phyloP scores from a whole-genome alignment of 2,113 vertebrate genomes.

The Suncus etruscus region DNA sequence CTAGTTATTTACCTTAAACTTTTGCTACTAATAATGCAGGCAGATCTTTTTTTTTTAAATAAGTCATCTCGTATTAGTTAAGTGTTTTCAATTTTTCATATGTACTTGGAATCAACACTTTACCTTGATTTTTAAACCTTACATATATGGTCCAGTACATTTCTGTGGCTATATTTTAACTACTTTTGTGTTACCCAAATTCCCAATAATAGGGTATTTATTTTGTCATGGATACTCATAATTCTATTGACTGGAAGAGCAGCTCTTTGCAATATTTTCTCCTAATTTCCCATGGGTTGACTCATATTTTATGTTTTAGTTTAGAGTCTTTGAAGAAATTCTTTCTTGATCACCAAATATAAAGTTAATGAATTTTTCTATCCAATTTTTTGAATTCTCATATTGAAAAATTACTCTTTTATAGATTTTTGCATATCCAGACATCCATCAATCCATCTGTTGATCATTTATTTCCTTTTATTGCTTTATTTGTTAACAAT shows the following conservation, averaged over 20 bases:
- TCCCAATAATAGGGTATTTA: not conserved
- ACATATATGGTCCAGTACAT: accelerated
- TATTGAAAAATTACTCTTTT: not conserved
- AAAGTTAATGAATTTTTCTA: not conserved
- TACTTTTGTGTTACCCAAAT: too few species aligned
- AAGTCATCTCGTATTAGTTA: not conserved
- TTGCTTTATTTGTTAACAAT: not conserved
- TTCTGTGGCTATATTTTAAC: not conserved
- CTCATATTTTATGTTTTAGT: not conserved
- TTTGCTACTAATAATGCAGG: not conserved
- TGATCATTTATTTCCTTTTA: too few species aligned
- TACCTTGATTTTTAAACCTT: not conserved
- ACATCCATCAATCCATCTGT: not conserved
- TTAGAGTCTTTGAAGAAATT: not conserved
- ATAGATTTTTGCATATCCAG: too few species aligned
- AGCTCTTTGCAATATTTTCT: not conserved
- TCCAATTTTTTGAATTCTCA: not conserved
- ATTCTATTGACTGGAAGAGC: too few species aligned
- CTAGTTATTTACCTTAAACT: not conserved
- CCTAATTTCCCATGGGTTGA: not conserved
- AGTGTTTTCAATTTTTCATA: not conserved
- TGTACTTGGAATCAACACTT: not conserved
- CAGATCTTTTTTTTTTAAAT: too few species aligned
- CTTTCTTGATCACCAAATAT: not conserved
- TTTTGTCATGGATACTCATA: not conserved